phyloP scores from a whole-genome alignment of 1,140 invertebrate genomes.

The Pollicipes pollicipes region DNA sequence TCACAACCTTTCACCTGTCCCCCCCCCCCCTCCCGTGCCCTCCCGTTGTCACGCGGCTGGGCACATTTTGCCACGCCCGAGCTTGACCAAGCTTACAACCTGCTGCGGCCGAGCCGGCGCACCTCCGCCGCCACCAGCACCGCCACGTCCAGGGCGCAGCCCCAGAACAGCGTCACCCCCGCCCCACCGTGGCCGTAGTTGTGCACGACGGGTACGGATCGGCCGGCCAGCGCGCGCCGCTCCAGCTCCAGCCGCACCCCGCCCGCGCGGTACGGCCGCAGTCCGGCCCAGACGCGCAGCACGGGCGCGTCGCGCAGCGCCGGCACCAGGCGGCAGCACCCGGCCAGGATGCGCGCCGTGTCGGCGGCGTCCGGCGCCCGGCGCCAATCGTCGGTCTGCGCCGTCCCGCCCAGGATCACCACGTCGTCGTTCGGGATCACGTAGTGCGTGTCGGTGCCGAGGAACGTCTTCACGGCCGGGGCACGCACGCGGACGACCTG shows the following conservation, averaged over 20 bases:
- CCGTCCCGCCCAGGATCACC: constrained; percentile 25
- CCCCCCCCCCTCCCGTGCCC: too few relatives aligned
- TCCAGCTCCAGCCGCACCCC: constrained; percentile 22
- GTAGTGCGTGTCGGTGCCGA: not conserved
- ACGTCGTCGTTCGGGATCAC: constrained; percentile 15
- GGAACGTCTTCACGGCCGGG: not conserved
- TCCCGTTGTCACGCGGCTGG: too few relatives aligned
- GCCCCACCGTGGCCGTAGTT: constrained; percentile 35
- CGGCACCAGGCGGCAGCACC: constrained; percentile 24
- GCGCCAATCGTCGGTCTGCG: constrained; percentile 22
- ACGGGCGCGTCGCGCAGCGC: constrained; percentile 15
- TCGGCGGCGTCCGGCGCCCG: constrained; percentile 22
- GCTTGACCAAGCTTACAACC: too few relatives aligned
- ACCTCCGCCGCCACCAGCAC: not conserved
- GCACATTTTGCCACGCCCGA: too few relatives aligned
- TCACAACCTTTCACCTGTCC: too few relatives aligned
- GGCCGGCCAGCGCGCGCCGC: not conserved
- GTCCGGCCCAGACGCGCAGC: constrained; percentile 22
- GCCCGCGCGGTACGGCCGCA: constrained; percentile 21
- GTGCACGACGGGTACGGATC: constrained; percentile 27
- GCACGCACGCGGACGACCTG: constrained; percentile 19
- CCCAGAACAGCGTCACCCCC: constrained; percentile 32
- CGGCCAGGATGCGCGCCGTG: constrained; percentile 22
- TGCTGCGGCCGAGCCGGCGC: too few relatives aligned
- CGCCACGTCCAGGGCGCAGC: constrained; percentile 20